Percentiles rank a stretch among this genome's conserved stretches.
Conservation (phyloP, 2,113 vertebrate species). For the Redunca redunca region DNA sequence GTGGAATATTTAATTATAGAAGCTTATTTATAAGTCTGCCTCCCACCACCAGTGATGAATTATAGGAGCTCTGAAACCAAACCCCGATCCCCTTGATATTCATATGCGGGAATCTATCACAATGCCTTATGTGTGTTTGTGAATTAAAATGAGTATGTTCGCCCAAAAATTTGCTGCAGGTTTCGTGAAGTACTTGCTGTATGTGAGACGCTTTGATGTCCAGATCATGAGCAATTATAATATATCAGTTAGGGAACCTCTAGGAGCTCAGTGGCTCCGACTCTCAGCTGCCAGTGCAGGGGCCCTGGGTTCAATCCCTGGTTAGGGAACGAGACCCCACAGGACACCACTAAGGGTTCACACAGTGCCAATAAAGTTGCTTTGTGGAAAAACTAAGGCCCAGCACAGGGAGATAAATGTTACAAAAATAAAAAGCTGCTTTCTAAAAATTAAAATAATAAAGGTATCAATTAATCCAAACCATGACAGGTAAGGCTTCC, state of each 20-base stretch:
- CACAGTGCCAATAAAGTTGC: neutral
- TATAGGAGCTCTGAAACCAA: neutral
- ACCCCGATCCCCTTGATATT: fast-evolving
- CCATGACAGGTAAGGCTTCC: neutral
- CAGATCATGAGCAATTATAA: neutral
- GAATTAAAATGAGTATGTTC: neutral
- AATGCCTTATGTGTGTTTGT: neutral
- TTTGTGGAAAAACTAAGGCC: neutral
- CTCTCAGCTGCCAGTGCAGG: neutral
- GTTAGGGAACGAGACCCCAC: neutral
- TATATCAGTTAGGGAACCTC: neutral
- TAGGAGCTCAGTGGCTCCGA: neutral
- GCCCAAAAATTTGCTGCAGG: too few species aligned
- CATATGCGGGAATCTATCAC: fast-evolving
- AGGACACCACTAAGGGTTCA: neutral
- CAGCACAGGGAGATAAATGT: neutral
- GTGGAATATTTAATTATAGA: neutral
- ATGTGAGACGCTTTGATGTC: neutral
- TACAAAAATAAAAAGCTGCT: neutral
- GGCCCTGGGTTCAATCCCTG: neutral
- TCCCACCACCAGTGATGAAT: neutral
- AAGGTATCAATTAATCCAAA: fast-evolving
- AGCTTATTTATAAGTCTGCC: neutral
- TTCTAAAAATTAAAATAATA: neutral
- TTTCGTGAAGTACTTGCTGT: neutral